Conservation (phyloP, 2,113 vertebrate species). For the Neodontobutis hainanensis region DNA sequence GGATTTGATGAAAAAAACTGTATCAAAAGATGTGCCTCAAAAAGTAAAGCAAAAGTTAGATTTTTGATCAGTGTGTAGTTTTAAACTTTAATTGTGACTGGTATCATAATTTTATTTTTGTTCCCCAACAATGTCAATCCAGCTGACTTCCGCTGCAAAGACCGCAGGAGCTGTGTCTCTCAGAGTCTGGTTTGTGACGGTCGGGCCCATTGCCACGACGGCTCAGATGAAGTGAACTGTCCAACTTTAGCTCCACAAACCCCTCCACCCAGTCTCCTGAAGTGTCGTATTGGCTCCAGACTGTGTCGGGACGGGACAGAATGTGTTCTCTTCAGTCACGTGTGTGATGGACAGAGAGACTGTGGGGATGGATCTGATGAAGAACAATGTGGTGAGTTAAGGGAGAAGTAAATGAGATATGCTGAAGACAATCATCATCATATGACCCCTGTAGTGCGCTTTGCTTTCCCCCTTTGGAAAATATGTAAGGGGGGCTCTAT, state of each 20-base stretch:
- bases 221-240: conserved; percentile 84
- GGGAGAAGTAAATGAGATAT: no score
- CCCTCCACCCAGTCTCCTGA: conserved; percentile 11
- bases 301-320: conserved; percentile 70
- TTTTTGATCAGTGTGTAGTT: no score
- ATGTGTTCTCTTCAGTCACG: conserved; percentile 76
- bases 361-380: conserved; percentile 85
- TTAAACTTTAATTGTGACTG: no score
- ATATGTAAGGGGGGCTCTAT: no score
- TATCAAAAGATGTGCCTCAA: conserved; percentile 60
- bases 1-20: conserved; percentile 81
- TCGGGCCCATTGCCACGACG: conserved; percentile 80
- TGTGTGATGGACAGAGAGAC: conserved; percentile 85
- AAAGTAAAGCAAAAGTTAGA: conserved; percentile 70
- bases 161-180: conserved; percentile 66
- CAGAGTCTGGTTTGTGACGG: conserved; percentile 80
- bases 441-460: no score
- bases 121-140: background rate
- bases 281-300: conserved; percentile 64
- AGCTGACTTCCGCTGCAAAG: conserved; percentile 79
- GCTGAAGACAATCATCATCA: no score
- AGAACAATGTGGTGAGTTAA: conserved; percentile 29
- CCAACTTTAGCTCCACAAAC: background rate
- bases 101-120: no score
- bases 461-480: no score